These are phyloP conservation scores for Tiphia femorata DNA, from an alignment of 2,888 invertebrate species.

Conservation along the genomic window DNA sequence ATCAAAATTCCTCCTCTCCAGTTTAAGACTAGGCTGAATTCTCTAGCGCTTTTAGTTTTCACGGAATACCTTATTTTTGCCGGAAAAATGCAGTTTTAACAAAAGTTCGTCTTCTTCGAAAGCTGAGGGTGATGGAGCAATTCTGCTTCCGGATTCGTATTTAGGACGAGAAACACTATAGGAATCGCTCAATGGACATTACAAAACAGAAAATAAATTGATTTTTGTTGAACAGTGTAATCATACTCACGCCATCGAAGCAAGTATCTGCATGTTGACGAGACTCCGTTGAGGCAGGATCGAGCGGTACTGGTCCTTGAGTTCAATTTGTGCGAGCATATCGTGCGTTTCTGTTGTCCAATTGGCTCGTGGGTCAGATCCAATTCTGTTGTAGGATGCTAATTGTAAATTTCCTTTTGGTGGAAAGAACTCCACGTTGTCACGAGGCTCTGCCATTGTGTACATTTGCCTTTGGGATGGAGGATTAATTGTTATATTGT, in stretches of 20 bases:
- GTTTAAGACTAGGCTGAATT: too few species aligned
- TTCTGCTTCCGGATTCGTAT: too few species aligned
- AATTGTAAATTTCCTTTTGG: slow-evolving; percentile 37
- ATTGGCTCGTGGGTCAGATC: slow-evolving; percentile 23
- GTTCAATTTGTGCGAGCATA: slow-evolving; percentile 43
- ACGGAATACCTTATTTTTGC: too few species aligned
- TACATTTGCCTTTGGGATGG: slow-evolving; percentile 44
- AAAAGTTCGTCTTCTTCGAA: too few species aligned
- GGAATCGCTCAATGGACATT: too few species aligned
- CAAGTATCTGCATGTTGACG: slow-evolving; percentile 41
- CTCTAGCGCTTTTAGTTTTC: too few species aligned
- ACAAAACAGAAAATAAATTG: too few species aligned
- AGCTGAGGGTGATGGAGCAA: too few species aligned
- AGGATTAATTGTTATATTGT: slow-evolving; percentile 2
- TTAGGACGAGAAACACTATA: too few species aligned
- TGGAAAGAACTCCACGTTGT: slow-evolving; percentile 41
- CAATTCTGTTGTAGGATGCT: slow-evolving; percentile 48
- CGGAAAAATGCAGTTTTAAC: too few species aligned
- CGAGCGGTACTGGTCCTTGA: slow-evolving; percentile 30
- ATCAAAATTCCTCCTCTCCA: too few species aligned
- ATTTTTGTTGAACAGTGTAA: too few species aligned
- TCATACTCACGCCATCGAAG: slow-evolving; percentile 38
- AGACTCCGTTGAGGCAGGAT: slow-evolving; percentile 37
- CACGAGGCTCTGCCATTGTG: slow-evolving; percentile 41
- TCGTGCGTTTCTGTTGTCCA: slow-evolving; percentile 47